phyloP scores from a whole-genome alignment of 1,140 invertebrate genomes.

The Cryptotermes secundus region DNA sequence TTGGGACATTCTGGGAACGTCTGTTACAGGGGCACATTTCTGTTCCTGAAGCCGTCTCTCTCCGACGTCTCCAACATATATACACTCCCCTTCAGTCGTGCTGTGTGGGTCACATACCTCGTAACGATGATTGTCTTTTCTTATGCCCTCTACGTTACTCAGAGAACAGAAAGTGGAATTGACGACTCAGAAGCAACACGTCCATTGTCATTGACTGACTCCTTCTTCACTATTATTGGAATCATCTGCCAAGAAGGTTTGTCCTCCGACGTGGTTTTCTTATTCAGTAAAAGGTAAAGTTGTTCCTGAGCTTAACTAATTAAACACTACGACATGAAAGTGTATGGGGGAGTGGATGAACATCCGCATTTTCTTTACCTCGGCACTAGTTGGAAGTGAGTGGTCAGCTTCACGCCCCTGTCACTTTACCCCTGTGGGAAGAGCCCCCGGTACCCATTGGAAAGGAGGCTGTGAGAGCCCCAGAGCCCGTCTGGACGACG shows the following conservation, averaged over 20 bases:
- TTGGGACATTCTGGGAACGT: too few species aligned
- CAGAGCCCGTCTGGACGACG: too few species aligned
- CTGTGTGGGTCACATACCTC: constrained; percentile 24
- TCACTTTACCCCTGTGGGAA: too few species aligned
- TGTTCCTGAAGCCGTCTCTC: constrained; percentile 30
- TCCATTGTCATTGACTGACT: background rate
- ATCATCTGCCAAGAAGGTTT: constrained; percentile 25
- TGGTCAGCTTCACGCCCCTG: too few species aligned
- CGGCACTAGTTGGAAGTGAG: too few species aligned
- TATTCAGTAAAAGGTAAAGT: too few species aligned
- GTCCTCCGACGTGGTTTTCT: background rate
- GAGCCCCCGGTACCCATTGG: too few species aligned
- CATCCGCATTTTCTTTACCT: too few species aligned
- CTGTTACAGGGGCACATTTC: background rate
- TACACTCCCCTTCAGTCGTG: constrained; percentile 22
- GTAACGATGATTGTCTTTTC: background rate
- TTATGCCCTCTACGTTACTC: background rate
- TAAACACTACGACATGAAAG: too few species aligned
- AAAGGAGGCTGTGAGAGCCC: too few species aligned
- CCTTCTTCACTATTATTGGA: background rate
- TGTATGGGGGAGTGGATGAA: too few species aligned
- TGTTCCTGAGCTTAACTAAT: too few species aligned
- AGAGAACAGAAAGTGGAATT: background rate
- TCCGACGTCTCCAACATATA: constrained; percentile 28
- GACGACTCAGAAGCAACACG: background rate